These are phyloP conservation scores for Paramisgurnus dabryanus DNA, from an alignment of 2,113 vertebrate species.

Conservation along the genomic window DNA sequence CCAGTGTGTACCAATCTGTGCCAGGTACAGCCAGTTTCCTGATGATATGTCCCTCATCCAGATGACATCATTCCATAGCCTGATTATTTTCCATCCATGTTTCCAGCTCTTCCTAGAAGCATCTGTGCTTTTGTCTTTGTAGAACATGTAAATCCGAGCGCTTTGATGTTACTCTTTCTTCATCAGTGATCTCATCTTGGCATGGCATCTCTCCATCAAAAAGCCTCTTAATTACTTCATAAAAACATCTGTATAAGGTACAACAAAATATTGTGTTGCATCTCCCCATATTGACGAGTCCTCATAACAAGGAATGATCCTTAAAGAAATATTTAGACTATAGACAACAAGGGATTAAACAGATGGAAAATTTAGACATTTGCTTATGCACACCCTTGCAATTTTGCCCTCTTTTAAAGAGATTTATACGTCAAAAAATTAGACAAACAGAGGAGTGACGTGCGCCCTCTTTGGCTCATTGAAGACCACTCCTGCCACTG, in stretches of 20 bases:
- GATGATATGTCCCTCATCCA: conserved; percentile 71
- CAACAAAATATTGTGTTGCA: too few species aligned
- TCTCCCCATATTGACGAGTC: too few species aligned
- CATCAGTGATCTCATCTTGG: neutral
- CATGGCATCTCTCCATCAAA: neutral
- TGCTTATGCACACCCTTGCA: too few species aligned
- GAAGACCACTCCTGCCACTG: too few species aligned
- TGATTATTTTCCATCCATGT: conserved; percentile 72
- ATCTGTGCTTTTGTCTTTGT: conserved; percentile 31
- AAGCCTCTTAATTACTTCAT: neutral
- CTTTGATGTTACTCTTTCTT: conserved; percentile 17
- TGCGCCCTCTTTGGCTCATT: too few species aligned
- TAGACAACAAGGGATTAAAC: too few species aligned
- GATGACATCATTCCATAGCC: conserved; percentile 72
- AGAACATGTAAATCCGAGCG: neutral
- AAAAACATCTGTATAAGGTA: neutral
- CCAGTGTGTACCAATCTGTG: conserved; percentile 61
- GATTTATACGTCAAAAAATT: too few species aligned
- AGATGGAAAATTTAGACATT: too few species aligned
- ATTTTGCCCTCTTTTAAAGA: too few species aligned
- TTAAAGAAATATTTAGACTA: too few species aligned
- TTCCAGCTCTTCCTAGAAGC: conserved; percentile 70
- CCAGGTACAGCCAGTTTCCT: conserved; percentile 68
- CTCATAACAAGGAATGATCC: too few species aligned
- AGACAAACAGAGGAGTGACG: too few species aligned